Evolutionary conservation across 2,797 vertebrate genomes (phyloP).

Genomic region (Hylomyscus alleni): DNA sequence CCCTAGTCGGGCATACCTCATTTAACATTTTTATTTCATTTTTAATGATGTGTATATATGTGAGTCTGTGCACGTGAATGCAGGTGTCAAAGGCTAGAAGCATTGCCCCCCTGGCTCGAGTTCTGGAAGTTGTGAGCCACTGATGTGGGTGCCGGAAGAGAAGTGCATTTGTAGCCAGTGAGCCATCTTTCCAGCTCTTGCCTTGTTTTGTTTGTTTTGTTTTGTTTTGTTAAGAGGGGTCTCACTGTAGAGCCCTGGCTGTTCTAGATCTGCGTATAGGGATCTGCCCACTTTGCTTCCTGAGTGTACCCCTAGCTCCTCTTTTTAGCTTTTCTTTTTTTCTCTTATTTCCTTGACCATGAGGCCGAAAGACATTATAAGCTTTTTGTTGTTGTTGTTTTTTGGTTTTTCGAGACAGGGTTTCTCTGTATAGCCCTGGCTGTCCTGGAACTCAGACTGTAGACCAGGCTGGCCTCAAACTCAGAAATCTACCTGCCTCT

Average conservation of each 20-base stretch:
- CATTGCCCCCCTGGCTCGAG: not conserved
- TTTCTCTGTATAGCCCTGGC: too few species aligned
- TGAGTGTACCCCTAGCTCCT: not conserved
- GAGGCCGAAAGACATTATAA: not conserved
- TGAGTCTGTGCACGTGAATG: not conserved
- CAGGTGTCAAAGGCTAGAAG: not conserved
- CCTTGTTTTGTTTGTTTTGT: not conserved
- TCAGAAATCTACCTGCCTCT: too few species aligned
- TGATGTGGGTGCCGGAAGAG: not conserved
- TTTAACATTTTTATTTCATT: not conserved
- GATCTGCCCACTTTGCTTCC: not conserved
- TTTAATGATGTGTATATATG: not conserved
- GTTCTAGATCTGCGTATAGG: not conserved
- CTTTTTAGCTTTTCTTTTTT: not conserved
- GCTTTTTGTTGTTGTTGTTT: not conserved
- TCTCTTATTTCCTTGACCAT: not conserved
- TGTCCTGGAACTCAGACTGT: too few species aligned
- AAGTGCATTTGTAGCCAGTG: not conserved
- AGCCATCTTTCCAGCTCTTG: not conserved
- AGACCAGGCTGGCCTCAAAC: too few species aligned
- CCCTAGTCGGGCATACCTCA: not conserved
- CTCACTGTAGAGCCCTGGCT: not conserved
- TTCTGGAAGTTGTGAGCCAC: not conserved
- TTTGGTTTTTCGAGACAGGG: too few species aligned
- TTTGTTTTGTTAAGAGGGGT: not conserved